A percentile compares a stretch with the other conserved stretches of the same genome.
Evolutionary conservation across 2,113 vertebrate species (phyloP).

Genomic region (Nesoenas mayeri): DNA sequence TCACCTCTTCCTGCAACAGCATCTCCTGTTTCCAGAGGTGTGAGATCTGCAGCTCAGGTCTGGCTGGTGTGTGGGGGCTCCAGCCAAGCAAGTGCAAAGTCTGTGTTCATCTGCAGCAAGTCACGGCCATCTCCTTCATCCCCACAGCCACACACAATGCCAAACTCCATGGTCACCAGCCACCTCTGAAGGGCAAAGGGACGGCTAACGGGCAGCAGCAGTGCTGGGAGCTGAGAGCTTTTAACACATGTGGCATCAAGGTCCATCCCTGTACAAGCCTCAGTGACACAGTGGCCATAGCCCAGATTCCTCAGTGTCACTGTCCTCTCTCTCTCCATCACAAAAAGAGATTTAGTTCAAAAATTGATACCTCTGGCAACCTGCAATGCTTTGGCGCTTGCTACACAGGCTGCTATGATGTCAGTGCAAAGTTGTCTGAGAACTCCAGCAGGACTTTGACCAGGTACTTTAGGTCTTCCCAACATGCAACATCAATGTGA

Average conservation of each 20-base stretch:
- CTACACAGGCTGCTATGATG: neutral
- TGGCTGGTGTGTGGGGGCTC: neutral
- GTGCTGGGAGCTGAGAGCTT: neutral
- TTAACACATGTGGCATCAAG: accelerated
- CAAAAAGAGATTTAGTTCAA: neutral
- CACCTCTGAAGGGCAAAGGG: neutral
- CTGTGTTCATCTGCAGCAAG: accelerated
- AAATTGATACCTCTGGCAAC: neutral
- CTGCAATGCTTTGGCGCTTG: neutral
- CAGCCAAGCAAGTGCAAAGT: neutral
- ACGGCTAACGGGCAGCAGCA: neutral
- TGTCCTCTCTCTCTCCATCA: neutral
- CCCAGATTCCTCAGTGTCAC: neutral
- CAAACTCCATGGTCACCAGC: neutral
- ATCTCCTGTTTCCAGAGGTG: accelerated
- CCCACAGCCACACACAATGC: neutral
- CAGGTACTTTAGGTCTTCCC: neutral
- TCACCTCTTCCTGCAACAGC: neutral
- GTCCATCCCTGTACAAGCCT: accelerated
- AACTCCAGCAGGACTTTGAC: neutral
- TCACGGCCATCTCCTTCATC: accelerated
- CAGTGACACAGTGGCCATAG: neutral
- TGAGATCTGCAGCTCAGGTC: neutral
- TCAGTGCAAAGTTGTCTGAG: neutral
- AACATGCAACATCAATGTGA: neutral